Percentiles rank a stretch among this genome's conserved stretches.
Evolutionary conservation across 2,888 invertebrate genomes (phyloP).

Genomic region (Smittia sp.): DNA sequence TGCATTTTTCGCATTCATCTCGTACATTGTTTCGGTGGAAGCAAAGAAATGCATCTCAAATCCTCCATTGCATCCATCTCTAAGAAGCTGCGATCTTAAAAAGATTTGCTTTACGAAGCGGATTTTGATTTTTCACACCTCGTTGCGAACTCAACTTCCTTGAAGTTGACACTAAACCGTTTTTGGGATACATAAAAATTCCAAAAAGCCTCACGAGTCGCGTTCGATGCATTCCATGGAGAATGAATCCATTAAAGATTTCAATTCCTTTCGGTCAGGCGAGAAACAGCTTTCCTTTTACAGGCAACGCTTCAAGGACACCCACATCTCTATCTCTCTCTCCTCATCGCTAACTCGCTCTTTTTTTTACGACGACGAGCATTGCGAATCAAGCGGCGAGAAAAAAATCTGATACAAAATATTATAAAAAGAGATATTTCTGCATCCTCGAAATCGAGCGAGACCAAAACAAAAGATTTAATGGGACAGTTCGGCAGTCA

Average conservation of each 20-base stretch:
- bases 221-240: constrained; percentile 19
- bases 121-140: constrained; percentile 5
- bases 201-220: background rate
- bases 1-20: constrained; percentile 23
- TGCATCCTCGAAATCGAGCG: no score
- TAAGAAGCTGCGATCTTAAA: background rate
- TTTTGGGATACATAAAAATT: background rate
- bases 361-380: background rate
- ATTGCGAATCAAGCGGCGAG: background rate
- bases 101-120: background rate
- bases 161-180: no score
- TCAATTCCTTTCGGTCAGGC: background rate
- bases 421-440: no score
- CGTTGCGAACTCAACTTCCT: background rate
- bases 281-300: constrained; percentile 35
- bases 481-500: no score
- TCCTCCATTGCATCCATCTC: background rate
- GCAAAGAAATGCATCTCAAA: background rate
- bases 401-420: no score
- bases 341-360: background rate
- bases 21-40: background rate
- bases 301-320: constrained; percentile 28
- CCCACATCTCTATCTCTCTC: constrained; percentile 19
- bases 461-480: no score
- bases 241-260: constrained; percentile 34